Evolutionary conservation across 2,797 vertebrate species (phyloP), one percentile per base, ranked within the genome.

Genomic region (Mareca penelope): DNA sequence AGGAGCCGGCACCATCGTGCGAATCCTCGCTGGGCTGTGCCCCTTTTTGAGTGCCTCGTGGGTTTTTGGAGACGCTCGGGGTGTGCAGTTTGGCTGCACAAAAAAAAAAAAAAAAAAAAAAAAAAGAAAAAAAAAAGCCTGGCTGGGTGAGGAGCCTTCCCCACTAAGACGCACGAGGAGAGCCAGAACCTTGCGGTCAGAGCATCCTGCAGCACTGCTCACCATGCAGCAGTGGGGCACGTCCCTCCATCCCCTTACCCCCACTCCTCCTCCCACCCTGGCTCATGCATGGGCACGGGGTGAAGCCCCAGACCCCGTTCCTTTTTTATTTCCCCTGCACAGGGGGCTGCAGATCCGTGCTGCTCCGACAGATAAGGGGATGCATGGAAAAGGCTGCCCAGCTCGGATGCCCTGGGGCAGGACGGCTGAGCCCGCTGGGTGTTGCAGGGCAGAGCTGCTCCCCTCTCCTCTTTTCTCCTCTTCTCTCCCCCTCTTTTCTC

Each of bases 161-260:
- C 42, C 7, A 24, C 73, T 26, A 1, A 37, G 52, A 59, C 15
- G 23, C 64, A 40, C 37, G 55, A 73, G 55, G 11, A 42, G 72
- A n/a, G 24, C 16, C 19, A 16, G 59, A 9, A 6, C 42, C 44
- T 22, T 0, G 2, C 0, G 5, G 26, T 9, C 67, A 13, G 31
- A 31, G 50, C 22, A 35, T 35, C 64, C 75, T 19, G 1, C 0
- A 2, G 42, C 1, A 0, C 18, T 14, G 21, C 9, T 50, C 4
- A 0, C n/a, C 28, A 5, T 9, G n/a, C 44, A 52, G 52, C 24
- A 7, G 16, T 21, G 42, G 52, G 31, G 19, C 42, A 35, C 16
- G 4, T 72, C 68, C 22, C 35, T 42, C 37, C 52, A 17, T 29
- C 53, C 29, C 28, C n/a, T 60, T 5, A 23, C 6, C 22, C 55